A percentile compares a stretch with the other conserved stretches of the same genome.
phyloP scores from a whole-genome alignment of 2,113 vertebrate species.

The Antechinus flavipes region DNA sequence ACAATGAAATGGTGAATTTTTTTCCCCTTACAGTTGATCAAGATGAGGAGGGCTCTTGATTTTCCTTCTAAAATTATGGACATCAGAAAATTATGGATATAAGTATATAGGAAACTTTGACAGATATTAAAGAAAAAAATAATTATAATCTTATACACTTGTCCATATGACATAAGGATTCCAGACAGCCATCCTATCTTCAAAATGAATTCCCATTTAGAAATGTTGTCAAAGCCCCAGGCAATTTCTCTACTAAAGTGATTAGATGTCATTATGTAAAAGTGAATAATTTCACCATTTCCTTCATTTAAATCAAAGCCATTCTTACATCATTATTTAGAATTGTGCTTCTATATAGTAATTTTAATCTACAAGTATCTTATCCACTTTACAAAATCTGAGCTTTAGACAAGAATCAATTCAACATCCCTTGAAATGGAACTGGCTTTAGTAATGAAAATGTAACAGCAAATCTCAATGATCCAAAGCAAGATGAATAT shows the following conservation, averaged over 20 bases:
- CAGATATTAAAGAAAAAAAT: neutral
- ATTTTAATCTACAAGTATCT: constrained; percentile 9
- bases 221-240: neutral
- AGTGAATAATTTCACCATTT: constrained; percentile 13
- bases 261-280: neutral
- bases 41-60: neutral
- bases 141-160: constrained; percentile 7
- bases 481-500: neutral
- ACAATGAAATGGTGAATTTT: neutral
- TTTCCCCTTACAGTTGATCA: constrained; percentile 11
- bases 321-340: neutral
- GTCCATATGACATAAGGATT: neutral
- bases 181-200: neutral
- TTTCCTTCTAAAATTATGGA: constrained; percentile 25
- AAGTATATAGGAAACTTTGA: neutral
- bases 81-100: neutral
- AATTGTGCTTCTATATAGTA: neutral
- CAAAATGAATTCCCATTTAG: neutral
- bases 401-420: neutral
- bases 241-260: constrained; percentile 8
- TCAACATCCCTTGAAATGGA: neutral
- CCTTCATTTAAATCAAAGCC: neutral
- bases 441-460: neutral
- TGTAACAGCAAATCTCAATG: neutral
- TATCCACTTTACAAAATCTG: neutral